Base-by-base conservation (phyloP, 2,797 vertebrate species). In the Rhyacichthys aspro region DNA sequence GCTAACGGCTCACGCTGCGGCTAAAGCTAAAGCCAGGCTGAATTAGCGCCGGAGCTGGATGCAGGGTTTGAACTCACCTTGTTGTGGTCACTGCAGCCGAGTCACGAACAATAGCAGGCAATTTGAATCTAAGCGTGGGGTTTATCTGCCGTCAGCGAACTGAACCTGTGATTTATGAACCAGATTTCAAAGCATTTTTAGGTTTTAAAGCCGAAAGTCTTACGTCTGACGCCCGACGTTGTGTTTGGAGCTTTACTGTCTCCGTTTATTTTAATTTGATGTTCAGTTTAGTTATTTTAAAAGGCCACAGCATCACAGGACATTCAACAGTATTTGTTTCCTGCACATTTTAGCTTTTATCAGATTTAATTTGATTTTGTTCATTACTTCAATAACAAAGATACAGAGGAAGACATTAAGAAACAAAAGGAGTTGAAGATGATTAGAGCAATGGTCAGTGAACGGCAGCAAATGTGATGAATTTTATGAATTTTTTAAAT, bases 1-100 rank as follows among this genome's bases (percentile, higher is more conserved):
- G 67, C 76, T 79, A 65, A 55, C 61, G 67, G 83, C 76, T 73
- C 64, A 59, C 50, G 44, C 72, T 48, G 63, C 45, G 57, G 72
- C 72, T 43, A 64, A 81, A 76, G 72, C 78, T 43, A 64, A 82
- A 84, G 67, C 79, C 76, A 36, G 11, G 48, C 58, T 63, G 75
- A 74, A 71, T 83, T 78, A 81, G 50, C 76, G 43, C 72, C 18
- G 59, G 49, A 4, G 15, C 8, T n/a, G 9, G 42, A 3, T 9
- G 42, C 54, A 79, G 56, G 38, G 69, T 76, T 34, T 78, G 66
- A 72, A 79, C 76, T 73, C 65, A 46, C 11, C 18, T 75, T 5
- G 1, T 60, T 82, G 84, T 60, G 74, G 81, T 80, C 74, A 66
- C 9, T 65, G 46, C 3, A 46, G 52, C 4, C 0, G 8, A 19